Percentiles rank a stretch among this genome's conserved stretches.
Evolutionary conservation across 2,888 invertebrate genomes (phyloP).

Genomic region (Maniola hyperantus): DNA sequence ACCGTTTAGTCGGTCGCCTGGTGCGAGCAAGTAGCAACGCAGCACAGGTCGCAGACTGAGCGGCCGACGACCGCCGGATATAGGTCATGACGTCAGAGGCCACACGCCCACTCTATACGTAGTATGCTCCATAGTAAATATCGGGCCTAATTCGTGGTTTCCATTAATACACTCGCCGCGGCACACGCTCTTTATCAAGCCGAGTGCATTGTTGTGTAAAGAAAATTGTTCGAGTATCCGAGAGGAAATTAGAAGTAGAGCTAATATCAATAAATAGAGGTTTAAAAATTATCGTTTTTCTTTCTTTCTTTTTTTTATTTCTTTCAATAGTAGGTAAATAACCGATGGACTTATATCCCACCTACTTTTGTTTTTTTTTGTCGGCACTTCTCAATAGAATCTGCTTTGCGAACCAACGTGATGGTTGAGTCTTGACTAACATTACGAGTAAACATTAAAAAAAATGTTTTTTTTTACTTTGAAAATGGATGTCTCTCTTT

Average conservation of each 20-base stretch:
- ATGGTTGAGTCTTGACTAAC: too few relatives aligned
- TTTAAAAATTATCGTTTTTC: too few relatives aligned
- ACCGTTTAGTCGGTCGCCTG: neutral
- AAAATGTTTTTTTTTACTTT: too few relatives aligned
- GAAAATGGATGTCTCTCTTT: too few relatives aligned
- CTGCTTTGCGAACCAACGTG: too few relatives aligned
- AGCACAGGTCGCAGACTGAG: conserved; percentile 13
- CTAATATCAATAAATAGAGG: too few relatives aligned
- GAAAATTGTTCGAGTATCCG: neutral
- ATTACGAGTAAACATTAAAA: too few relatives aligned
- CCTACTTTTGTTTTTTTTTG: too few relatives aligned
- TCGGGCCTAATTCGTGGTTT: conserved; percentile 17
- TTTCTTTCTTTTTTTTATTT: too few relatives aligned
- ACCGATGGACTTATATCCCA: too few relatives aligned
- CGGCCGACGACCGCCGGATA: conserved; percentile 41
- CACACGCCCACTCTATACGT: conserved; percentile 38
- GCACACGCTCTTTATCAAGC: conserved; percentile 8
- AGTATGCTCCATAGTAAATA: conserved; percentile 26
- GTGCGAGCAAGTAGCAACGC: conserved; percentile 4
- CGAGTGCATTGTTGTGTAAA: conserved; percentile 7
- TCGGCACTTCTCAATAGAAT: too few relatives aligned
- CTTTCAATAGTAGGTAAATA: too few relatives aligned
- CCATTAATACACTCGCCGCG: conserved; percentile 8
- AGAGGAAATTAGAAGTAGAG: neutral
- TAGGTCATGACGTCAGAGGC: conserved; percentile 44